phyloP scores from a whole-genome alignment of 2,797 vertebrate species.

The Microctenopoma steveboyesi region DNA sequence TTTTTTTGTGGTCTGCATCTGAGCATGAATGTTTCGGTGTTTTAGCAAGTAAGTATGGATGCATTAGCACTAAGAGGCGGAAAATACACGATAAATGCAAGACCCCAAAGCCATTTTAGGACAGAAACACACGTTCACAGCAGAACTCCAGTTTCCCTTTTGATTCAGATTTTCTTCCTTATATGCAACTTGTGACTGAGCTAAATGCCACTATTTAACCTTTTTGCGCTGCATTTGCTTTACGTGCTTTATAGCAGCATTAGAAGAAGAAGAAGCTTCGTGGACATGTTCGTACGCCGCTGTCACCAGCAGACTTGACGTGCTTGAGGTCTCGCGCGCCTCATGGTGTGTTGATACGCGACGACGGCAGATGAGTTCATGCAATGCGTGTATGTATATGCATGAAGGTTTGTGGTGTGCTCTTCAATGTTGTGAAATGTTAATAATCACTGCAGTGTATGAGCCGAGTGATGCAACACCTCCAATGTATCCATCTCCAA shows the following conservation, averaged over 20 bases:
- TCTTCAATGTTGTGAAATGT: conserved; percentile 14
- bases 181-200: conserved; percentile 16
- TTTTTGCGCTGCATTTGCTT: conserved; percentile 30
- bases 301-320: conserved; percentile 64
- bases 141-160: conserved; percentile 20
- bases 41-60: conserved; percentile 11
- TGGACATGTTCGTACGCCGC: conserved; percentile 45
- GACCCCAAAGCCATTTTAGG: conserved; percentile 9
- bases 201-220: conserved; percentile 58
- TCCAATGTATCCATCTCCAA: conserved; percentile 63
- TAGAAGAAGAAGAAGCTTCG: conserved; percentile 6
- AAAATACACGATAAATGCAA: conserved; percentile 18
- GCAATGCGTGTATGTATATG: conserved; percentile 10
- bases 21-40: conserved; percentile 4
- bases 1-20: not conserved
- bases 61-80: conserved; percentile 14
- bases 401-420: conserved; percentile 8
- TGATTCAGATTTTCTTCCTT: conserved; percentile 9
- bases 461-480: conserved; percentile 59
- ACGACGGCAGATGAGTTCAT: conserved; percentile 27
- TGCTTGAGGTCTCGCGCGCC: conserved; percentile 34
- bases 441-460: conserved; percentile 13
- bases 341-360: conserved; percentile 4
- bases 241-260: conserved; percentile 22
- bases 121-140: conserved; percentile 5